Evolutionary conservation across 2,113 vertebrate species (phyloP).

Genomic region (Labrus mixtus): DNA sequence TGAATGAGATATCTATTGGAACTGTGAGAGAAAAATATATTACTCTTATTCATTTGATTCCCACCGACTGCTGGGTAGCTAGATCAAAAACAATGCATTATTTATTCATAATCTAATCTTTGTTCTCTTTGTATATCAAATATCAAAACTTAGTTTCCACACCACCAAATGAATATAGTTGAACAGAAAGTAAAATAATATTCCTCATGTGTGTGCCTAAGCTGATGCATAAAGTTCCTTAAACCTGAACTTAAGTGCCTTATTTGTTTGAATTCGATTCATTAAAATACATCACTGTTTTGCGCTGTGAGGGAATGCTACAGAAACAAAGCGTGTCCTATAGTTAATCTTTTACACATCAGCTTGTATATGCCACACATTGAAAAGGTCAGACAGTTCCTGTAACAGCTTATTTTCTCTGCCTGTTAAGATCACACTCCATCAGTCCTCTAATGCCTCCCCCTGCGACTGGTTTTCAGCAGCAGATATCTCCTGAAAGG

Average conservation of each 20-base stretch:
- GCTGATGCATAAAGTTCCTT: not conserved
- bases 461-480: not conserved
- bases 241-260: not conserved
- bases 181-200: not conserved
- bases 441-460: conserved; percentile 8
- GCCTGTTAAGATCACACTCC: conserved; percentile 22
- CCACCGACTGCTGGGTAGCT: not conserved
- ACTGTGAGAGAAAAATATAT: not conserved
- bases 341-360: conserved; percentile 4
- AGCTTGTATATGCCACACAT: not conserved
- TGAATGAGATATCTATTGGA: not conserved
- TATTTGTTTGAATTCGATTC: not conserved
- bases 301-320: not conserved
- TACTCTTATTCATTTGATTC: conserved; percentile 2
- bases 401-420: conserved; percentile 21
- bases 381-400: conserved; percentile 35
- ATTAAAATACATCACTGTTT: not conserved
- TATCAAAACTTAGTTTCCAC: not conserved
- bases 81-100: not conserved
- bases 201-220: not conserved
- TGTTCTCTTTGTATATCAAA: not conserved
- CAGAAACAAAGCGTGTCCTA: not conserved
- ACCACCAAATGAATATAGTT: not conserved
- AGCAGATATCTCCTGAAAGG: conserved; percentile 4
- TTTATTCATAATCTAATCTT: not conserved